Base-by-base conservation (phyloP, 2,888 invertebrate species). In the Caenorhabditis imperialis region DNA sequence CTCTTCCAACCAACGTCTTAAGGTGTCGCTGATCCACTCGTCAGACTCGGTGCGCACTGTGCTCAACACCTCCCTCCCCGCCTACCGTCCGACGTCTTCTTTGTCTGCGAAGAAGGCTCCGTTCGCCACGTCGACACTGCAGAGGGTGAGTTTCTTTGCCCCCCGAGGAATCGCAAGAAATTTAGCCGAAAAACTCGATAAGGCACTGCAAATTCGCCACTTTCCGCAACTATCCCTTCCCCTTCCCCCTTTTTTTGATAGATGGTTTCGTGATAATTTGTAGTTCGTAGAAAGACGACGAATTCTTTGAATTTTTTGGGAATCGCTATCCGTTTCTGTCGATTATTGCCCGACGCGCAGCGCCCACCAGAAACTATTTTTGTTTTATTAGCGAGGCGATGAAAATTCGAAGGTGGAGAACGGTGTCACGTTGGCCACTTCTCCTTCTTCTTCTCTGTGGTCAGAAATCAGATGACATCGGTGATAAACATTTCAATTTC, bases 11-110 rank as follows among this genome's bases (percentile, higher is more conserved):
- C n/a, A n/a, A n/a, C n/a, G n/a, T n/a, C n/a, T n/a, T 23, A 58
- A 78, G 78, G 78, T 78, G 33, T 73, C 78, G 7, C 65, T 78
- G 44, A 62, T 78, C 22, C 78, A 78, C 37, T 75, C 75, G 12
- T 73, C 78, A 18, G 74, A 74, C 45, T 69, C 74, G 6, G 67
- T 74, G 12, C 67, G 74, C 5, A 45, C 74, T 20, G 53, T 74
- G 22, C 22, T 47, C 18, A 40, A 30, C 30, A 7, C 55, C 10
- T 37, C 45, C 16, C 47, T 1, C 7, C 38, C 51, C 12, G n/a
- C 42, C 18, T 67, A 57, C 25, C 60, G 69, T 40, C 69, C 60
- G 18, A 35, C 69, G 14, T 69, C 69, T 25, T 51, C 69, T 8
- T 20, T 60, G 38, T 30, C 69, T 22, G 8, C 62, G 14, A 40